Evolutionary conservation across 2,797 vertebrate genomes (phyloP).

Genomic region (Aphelocoma californica): DNA sequence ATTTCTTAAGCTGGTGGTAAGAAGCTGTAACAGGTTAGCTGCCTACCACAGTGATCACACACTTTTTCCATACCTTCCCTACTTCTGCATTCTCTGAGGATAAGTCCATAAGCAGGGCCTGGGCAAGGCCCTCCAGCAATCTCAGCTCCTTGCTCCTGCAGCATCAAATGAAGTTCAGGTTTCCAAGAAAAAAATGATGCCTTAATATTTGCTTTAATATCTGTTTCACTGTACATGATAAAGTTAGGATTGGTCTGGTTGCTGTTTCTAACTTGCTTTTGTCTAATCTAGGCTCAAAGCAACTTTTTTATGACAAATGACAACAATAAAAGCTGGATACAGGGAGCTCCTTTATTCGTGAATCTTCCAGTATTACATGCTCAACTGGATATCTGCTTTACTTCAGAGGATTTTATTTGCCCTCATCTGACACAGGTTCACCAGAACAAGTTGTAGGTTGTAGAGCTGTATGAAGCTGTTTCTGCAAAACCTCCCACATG

Average conservation of each 20-base stretch:
- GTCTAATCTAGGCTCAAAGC: not conserved
- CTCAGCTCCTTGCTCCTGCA: not conserved
- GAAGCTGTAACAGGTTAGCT: not conserved
- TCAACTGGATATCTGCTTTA: not conserved
- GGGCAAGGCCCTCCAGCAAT: not conserved
- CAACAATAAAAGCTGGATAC: not conserved
- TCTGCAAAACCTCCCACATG: slow-evolving; percentile 24
- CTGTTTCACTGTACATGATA: not conserved
- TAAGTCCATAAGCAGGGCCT: not conserved
- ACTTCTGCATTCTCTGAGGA: not conserved
- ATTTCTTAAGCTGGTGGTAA: not conserved
- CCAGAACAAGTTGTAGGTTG: slow-evolving; percentile 9
- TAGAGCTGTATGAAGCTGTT: slow-evolving; percentile 3
- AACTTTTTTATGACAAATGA: not conserved
- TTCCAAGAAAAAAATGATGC: not conserved
- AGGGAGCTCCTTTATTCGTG: not conserved
- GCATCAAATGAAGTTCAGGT: not conserved
- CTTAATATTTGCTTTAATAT: not conserved
- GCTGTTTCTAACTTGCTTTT: not conserved
- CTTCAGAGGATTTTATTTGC: slow-evolving; percentile 33
- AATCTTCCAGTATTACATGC: not conserved
- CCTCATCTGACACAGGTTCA: slow-evolving; percentile 22
- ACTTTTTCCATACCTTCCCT: not conserved
- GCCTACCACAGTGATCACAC: not conserved
- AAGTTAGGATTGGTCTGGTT: not conserved